Evolutionary conservation across 2,797 vertebrate genomes (phyloP), one percentile per base, ranked within the genome.

Genomic region (Pangasius mekongensis): DNA sequence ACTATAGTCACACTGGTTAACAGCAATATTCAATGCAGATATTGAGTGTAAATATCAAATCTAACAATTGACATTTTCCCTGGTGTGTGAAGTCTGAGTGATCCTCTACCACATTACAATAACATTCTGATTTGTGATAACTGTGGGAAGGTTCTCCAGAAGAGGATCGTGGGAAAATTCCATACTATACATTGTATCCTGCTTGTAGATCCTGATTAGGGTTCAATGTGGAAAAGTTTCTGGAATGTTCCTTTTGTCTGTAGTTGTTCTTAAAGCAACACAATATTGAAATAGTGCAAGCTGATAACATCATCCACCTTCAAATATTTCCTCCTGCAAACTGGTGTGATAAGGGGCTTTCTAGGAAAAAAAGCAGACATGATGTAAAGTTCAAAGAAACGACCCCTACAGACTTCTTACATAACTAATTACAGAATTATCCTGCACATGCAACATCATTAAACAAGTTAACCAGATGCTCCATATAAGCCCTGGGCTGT

Each of bases 211-310:
- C 14, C 27, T 84, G 64, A 69, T 84, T 67, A 30, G 71, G 7
- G 22, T 39, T 77, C 20, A 87, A 16, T 67, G 56, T 43, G 52
- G 9, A 80, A 76, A 30, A 69, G 33, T 60, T 30, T 71, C 36
- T 80, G 84, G 87, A 87, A 91, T 89, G 86, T 87, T 78, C 86
- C 77, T 80, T 84, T 85, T 88, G 47, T 83, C 76, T 74, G 16
- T 39, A 16, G 84, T 9, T 52, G 84, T 87, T 78, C 58, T 82
- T 80, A 67, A 84, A 36, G 3, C 30, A n/a, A 87, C 66, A 11
- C 74, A 22, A 84, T 73, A 76, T 86, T 43, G 39, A 58, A 86
- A 52, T 7, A 2, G 39, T 84, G 49, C 60, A 27, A 18, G 76
- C 84, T 67, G 87, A 89, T 87, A 89, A 87, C 82, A 88, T 91